These are phyloP conservation scores for Ochropleura plecta DNA, from an alignment of 2,888 invertebrate genomes.

Conservation along the genomic window DNA sequence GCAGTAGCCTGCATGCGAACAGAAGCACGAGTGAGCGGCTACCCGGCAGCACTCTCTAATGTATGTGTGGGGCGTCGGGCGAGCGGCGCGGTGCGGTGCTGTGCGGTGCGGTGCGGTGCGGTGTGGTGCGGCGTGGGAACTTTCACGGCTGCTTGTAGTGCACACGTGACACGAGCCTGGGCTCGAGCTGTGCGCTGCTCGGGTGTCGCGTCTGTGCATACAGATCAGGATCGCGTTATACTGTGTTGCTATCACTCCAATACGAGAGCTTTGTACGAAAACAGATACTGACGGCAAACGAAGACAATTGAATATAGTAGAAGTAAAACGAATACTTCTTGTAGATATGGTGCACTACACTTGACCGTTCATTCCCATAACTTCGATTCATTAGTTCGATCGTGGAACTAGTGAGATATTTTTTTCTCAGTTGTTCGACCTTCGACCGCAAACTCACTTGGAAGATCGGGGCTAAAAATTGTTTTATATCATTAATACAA, in stretches of 20 bases:
- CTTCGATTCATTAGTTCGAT: too few relatives aligned
- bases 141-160: conserved; percentile 20
- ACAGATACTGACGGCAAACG: neutral
- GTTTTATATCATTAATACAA: neutral
- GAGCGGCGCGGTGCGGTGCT: too few relatives aligned
- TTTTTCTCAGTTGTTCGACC: too few relatives aligned
- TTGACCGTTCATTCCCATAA: too few relatives aligned
- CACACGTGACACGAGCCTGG: neutral
- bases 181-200: neutral
- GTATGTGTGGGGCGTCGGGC: neutral
- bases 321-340: neutral
- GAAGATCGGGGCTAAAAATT: neutral
- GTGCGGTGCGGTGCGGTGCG: too few relatives aligned
- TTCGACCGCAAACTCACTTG: too few relatives aligned
- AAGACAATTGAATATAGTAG: neutral
- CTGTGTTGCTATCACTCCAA: neutral
- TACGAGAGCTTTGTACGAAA: neutral
- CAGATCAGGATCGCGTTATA: neutral
- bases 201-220: too few relatives aligned
- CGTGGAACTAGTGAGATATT: too few relatives aligned
- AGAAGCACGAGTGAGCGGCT: conserved; percentile 21
- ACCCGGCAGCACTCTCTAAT: conserved; percentile 2
- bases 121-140: conserved; percentile 15
- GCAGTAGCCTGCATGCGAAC: conserved; percentile 17
- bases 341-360: neutral